phyloP scores from a whole-genome alignment of 2,888 invertebrate genomes.

The Cephalotes varians region DNA sequence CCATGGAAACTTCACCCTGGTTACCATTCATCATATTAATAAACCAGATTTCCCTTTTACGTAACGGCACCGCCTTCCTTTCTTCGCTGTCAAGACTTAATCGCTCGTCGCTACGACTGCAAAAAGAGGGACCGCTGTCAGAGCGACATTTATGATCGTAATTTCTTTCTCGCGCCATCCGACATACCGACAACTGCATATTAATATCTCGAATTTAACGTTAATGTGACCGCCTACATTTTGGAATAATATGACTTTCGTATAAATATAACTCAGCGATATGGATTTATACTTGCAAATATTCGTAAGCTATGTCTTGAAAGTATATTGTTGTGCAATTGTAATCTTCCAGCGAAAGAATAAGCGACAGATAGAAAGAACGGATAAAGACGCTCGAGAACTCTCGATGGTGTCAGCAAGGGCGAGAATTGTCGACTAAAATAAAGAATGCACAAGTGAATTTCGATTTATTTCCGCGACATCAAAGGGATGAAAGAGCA shows the following conservation, averaged over 20 bases:
- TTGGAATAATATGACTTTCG: neutral
- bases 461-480: constrained; percentile 65
- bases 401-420: constrained; percentile 57
- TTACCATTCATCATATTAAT: constrained; percentile 78
- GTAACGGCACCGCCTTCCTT: constrained; percentile 20
- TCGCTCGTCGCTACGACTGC: constrained; percentile 36
- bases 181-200: neutral
- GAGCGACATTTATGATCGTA: constrained; percentile 23
- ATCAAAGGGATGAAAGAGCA: constrained; percentile 63
- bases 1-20: constrained; percentile 69
- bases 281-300: constrained; percentile 26
- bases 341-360: constrained; percentile 50
- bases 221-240: neutral
- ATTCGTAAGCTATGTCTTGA: constrained; percentile 47
- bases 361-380: constrained; percentile 54
- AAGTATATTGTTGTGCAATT: constrained; percentile 55
- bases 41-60: constrained; percentile 68
- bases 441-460: constrained; percentile 65
- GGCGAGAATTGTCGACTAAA: constrained; percentile 65
- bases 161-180: constrained; percentile 11
- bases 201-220: neutral
- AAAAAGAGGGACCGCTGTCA: constrained; percentile 36
- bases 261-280: neutral
- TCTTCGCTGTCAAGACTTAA: constrained; percentile 47
- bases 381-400: constrained; percentile 68